Evolutionary conservation across 2,888 invertebrate genomes (phyloP).

Genomic region (Peribatodes rhomboidaria): DNA sequence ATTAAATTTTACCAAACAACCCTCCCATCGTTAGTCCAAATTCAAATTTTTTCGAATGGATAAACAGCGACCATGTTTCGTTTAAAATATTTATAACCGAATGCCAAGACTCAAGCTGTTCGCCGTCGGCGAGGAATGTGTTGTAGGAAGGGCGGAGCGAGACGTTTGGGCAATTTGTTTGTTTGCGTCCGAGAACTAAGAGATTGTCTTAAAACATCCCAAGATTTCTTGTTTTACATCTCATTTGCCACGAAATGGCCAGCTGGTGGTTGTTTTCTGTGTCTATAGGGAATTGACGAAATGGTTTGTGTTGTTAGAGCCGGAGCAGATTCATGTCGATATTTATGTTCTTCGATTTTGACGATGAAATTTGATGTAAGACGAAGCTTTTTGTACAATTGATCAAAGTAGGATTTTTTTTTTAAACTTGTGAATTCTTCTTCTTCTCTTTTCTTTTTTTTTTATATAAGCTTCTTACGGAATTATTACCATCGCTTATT

Average conservation of each 20-base stretch:
- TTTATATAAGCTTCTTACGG: too few species aligned
- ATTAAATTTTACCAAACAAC: conserved; percentile 1
- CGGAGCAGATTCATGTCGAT: neutral
- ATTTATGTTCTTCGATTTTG: neutral
- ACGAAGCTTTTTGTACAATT: too few species aligned
- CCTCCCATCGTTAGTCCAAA: conserved; percentile 12
- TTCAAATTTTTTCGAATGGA: conserved; percentile 25
- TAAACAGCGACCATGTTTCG: conserved; percentile 21
- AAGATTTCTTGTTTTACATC: conserved; percentile 72
- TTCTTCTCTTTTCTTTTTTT: too few species aligned
- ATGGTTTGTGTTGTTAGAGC: conserved; percentile 22
- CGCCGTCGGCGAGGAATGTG: conserved; percentile 49
- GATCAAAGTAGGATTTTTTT: too few species aligned
- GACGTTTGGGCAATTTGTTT: conserved; percentile 68
- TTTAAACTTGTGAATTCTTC: too few species aligned
- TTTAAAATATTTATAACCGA: conserved; percentile 42
- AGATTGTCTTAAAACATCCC: conserved; percentile 67
- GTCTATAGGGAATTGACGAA: conserved; percentile 41
- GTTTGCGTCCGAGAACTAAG: conserved; percentile 64
- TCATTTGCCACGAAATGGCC: conserved; percentile 64
- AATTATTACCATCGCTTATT: too few species aligned
- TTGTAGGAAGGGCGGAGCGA: conserved; percentile 50
- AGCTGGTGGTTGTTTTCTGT: conserved; percentile 41
- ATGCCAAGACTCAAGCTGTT: conserved; percentile 51
- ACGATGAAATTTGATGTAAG: too few species aligned